Evolutionary conservation across 2,797 vertebrate genomes (phyloP).

Genomic region (Trichosurus vulpecula): DNA sequence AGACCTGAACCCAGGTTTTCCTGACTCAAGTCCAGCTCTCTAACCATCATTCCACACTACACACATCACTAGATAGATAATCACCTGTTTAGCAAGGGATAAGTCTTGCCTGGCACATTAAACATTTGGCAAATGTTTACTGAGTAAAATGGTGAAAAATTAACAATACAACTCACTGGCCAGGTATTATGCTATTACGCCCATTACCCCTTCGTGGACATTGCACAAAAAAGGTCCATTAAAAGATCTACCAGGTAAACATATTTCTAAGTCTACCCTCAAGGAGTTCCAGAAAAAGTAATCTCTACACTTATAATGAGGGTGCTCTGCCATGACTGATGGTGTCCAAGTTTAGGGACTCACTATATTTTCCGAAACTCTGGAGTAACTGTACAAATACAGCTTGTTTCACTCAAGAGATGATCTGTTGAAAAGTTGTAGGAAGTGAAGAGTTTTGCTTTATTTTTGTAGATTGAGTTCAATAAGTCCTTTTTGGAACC

Average conservation of each 20-base stretch:
- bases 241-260: not conserved
- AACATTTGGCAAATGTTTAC: not conserved
- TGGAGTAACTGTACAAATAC: not conserved
- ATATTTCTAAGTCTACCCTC: not conserved
- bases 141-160: not conserved
- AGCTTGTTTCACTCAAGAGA: not conserved
- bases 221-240: not conserved
- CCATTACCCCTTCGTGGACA: not conserved
- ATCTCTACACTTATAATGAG: not conserved
- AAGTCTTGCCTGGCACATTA: not conserved
- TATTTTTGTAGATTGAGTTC: not conserved
- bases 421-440: not conserved
- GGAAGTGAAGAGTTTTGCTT: not conserved
- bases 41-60: not conserved
- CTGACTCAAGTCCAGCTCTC: not conserved
- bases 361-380: not conserved
- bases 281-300: not conserved
- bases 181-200: not conserved
- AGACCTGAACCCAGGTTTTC: not conserved
- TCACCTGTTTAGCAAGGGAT: not conserved
- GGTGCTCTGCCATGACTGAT: not conserved
- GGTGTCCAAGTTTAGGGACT: not conserved
- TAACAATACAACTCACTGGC: not conserved
- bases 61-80: not conserved
- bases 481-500: not conserved